Evolutionary conservation across 2,113 vertebrate genomes (phyloP), one percentile per base, ranked within the genome.

Genomic region (Orientallactaga bullata): DNA sequence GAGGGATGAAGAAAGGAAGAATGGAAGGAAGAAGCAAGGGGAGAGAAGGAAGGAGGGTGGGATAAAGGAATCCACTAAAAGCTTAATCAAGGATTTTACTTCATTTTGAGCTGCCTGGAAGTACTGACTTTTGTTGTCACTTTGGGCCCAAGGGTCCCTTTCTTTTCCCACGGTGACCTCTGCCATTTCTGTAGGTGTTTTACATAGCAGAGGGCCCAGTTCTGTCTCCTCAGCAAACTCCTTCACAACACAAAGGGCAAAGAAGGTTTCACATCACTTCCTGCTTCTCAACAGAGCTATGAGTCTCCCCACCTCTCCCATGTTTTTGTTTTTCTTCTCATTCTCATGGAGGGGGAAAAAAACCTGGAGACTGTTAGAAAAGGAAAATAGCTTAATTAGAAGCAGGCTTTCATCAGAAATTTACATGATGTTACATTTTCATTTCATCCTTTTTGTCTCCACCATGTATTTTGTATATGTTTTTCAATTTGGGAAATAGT

Each of bases 161-260:
- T 96, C 37, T 94, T 93, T 98, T 97, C 96, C 96, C 96, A 58
- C 60, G 83, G 91, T 95, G 94, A 96, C 96, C 96, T 94, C 96
- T 91, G 95, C 81, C 94, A 77, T 90, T 95, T 80, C 94, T 95
- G 85, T 91, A 89, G 90, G 90, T 95, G 91, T 85, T 90, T 95
- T 95, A 92, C 90, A 88, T 2, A 71, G 93, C 80, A 39, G 17
- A 86, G 80, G 6, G 2, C 90, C 63, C 85, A 60, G 80, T 90
- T 95, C 73, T 87, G 94, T 66, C 94, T 95, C 90, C 89, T 72
- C 15, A 0, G 47, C 90, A 85, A 77, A 93, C 73, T 94, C 92
- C 74, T 96, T 90, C 94, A 88, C 94, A 83, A n/a, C 71, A 78
- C 37, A 94, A 87, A 96, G 89, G 86, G 73, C 83, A 92, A 95